phyloP scores from a whole-genome alignment of 2,797 vertebrate species.

The Rhynchonycteris naso region DNA sequence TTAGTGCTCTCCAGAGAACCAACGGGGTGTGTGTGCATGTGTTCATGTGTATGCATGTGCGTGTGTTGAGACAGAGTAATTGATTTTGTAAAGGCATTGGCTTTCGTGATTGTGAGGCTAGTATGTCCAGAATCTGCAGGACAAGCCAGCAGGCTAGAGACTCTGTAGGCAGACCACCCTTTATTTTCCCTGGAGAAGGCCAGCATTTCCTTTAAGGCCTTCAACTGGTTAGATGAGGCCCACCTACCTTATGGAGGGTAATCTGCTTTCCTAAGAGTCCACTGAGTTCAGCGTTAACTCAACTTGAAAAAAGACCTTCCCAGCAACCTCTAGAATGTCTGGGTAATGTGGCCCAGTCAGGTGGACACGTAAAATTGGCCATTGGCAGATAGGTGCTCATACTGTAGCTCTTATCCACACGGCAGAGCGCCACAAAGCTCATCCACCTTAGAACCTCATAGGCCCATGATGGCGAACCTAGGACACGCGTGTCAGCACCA shows the following conservation, averaged over 20 bases:
- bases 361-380: background rate
- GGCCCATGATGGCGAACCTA: no score
- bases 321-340: slow-evolving; percentile 4
- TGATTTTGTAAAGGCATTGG: background rate
- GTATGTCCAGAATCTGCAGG: background rate
- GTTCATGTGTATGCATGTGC: accelerated
- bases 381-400: background rate
- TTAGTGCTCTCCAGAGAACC: background rate
- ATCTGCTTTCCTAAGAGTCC: background rate
- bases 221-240: background rate
- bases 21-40: background rate
- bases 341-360: background rate
- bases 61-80: background rate
- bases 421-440: background rate
- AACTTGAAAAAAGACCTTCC: background rate
- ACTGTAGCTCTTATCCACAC: background rate
- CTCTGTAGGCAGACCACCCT: background rate
- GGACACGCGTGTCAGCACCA: no score
- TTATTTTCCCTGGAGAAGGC: background rate
- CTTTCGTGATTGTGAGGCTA: background rate
- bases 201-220: background rate
- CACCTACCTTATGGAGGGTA: background rate
- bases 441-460: background rate
- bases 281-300: background rate
- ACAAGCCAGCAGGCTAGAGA: background rate